Percentiles rank a stretch among this genome's conserved stretches.
Evolutionary conservation across 37 sponge, comb jelly and placozoan genomes (phyloP).

Genomic region (Agelas oroides): DNA sequence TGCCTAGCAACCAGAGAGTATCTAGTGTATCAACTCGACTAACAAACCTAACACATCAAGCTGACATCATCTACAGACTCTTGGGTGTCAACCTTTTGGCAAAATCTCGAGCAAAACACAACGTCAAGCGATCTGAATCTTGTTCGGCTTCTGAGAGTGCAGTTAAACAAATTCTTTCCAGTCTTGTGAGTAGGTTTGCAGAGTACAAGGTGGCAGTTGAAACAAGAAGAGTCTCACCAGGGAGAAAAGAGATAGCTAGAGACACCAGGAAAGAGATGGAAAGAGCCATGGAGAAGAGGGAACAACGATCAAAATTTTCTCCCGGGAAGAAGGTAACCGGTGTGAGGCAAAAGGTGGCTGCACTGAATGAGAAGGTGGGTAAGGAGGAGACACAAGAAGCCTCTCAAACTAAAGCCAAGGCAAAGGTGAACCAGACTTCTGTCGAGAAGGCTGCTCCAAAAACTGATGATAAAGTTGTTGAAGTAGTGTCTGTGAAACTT

Average conservation of each 20-base stretch:
- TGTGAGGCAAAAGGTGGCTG: slow-evolving; percentile 19
- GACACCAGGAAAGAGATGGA: neutral
- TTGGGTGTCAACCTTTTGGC: neutral
- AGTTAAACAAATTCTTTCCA: slow-evolving; percentile 7
- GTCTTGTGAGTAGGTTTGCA: neutral
- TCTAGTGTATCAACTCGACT: slow-evolving; percentile 35
- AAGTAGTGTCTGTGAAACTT: no score
- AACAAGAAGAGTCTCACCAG: neutral
- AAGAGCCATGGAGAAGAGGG: neutral
- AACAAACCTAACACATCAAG: slow-evolving; percentile 27
- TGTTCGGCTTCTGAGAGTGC: slow-evolving; percentile 26
- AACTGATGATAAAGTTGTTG: no score
- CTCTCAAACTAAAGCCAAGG: no score
- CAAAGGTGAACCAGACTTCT: no score
- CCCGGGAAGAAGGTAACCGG: neutral
- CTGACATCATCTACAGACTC: neutral
- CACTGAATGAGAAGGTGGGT: slow-evolving; percentile 10
- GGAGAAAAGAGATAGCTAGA: no score
- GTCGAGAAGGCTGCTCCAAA: no score
- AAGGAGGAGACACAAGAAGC: neutral
- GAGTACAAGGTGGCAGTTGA: slow-evolving; percentile 33
- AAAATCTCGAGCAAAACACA: neutral
- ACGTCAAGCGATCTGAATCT: slow-evolving; percentile 1
- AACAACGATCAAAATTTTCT: neutral
- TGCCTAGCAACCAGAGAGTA: slow-evolving; percentile 19